These are phyloP conservation scores for Fregetta grallaria DNA, from an alignment of 2,113 vertebrate species.

Conservation along the genomic window DNA sequence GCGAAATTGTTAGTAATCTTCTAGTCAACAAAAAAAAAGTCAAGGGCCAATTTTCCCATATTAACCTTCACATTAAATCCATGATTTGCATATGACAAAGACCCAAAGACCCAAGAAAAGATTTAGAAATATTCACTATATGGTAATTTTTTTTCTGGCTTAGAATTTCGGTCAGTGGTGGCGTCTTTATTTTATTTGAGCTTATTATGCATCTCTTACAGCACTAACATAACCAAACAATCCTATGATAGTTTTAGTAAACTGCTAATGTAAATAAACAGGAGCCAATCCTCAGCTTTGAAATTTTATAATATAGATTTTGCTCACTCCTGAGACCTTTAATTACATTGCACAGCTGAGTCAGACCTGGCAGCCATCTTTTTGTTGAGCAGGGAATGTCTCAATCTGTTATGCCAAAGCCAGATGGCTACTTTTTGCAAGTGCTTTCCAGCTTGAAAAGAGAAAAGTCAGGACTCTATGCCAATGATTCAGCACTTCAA, in stretches of 20 bases:
- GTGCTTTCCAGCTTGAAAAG: neutral
- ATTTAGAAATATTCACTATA: neutral
- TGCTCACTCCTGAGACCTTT: slow-evolving; percentile 12
- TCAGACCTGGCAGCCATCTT: slow-evolving; percentile 18
- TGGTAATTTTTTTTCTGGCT: neutral
- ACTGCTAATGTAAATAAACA: neutral
- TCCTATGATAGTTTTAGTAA: neutral
- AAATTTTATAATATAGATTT: neutral
- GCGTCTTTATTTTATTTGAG: neutral
- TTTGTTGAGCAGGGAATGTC: neutral
- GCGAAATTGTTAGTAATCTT: neutral
- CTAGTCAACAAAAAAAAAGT: neutral
- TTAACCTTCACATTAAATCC: neutral
- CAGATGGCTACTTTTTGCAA: slow-evolving; percentile 37
- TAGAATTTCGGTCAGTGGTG: neutral
- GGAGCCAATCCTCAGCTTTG: neutral
- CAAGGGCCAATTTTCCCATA: neutral
- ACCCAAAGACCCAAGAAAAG: neutral
- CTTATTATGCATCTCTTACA: neutral
- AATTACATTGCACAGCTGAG: slow-evolving; percentile 3
- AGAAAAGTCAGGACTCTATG: neutral
- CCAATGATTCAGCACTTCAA: neutral
- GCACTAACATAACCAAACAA: neutral
- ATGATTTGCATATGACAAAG: neutral
- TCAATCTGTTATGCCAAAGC: slow-evolving; percentile 22